Conservation (phyloP, 2,888 invertebrate species). For the Miltochrista miniata region DNA sequence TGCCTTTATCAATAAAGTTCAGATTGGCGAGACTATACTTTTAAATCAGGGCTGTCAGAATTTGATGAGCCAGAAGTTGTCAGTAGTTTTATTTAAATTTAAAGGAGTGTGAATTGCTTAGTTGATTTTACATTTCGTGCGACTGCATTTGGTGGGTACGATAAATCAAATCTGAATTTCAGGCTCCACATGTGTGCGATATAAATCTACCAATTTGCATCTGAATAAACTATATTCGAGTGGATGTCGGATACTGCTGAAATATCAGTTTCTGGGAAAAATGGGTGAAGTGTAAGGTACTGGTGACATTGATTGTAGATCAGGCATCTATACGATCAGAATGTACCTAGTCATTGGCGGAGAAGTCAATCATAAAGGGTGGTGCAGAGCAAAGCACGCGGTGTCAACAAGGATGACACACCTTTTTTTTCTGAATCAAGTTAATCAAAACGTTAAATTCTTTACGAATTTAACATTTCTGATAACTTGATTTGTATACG, state of each 20-base stretch:
- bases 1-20: conserved; percentile 17
- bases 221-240: conserved; percentile 25
- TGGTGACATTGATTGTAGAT: too few relatives aligned
- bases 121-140: conserved; percentile 19
- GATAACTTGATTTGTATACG: too few relatives aligned
- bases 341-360: too few relatives aligned
- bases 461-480: too few relatives aligned
- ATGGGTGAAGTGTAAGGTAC: background rate
- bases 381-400: too few relatives aligned
- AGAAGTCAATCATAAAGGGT: too few relatives aligned
- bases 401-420: too few relatives aligned
- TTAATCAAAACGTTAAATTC: too few relatives aligned
- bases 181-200: conserved; percentile 14
- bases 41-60: conserved; percentile 13
- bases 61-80: conserved; percentile 27
- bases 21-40: conserved; percentile 20
- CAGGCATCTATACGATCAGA: too few relatives aligned
- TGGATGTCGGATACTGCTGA: conserved; percentile 10
- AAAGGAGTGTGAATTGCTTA: conserved; percentile 28
- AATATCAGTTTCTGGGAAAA: conserved; percentile 19
- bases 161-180: conserved; percentile 24
- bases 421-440: too few relatives aligned
- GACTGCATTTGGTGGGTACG: conserved; percentile 17
- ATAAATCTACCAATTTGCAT: conserved; percentile 19
- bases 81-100: conserved; percentile 41